Evolutionary conservation across 2,113 vertebrate genomes (phyloP), one percentile per base, ranked within the genome.

Genomic region (Gavialis gangeticus): DNA sequence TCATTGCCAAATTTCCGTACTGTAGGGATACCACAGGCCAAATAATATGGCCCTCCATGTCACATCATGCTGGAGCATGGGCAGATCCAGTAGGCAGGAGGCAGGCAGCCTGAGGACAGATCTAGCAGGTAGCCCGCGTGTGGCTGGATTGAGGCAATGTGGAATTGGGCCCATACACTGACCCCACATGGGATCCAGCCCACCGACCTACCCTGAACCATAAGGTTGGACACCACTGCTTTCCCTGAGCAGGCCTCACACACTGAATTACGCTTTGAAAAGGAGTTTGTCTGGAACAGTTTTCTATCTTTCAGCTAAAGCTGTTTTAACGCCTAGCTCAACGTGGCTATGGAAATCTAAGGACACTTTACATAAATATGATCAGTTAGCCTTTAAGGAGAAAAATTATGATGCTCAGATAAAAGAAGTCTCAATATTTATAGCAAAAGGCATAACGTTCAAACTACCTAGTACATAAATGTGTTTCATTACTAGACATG

Each of bases 241-340:
- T 95, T 95, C 93, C 95, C 95, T 94, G 88, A 83, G 59, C 77
- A 81, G 87, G 86, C 90, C 92, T 95, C 90, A 96, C 58, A 59
- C 55, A 86, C 46, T 46, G 46, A 46, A 46, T 46, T 46, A 46
- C 46, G 46, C 8, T 46, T 46, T 46, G 46, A 46, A 46, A 46
- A 8, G 59, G 9, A 62, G 56, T 56, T 30, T 84, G 69, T 25
- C 37, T 94, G 30, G 92, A 84, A 0, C 85, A 19, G 27, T 87
- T 73, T 24, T 73, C 22, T 9, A 37, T 73, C 69, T 73, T 24
- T 73, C 46, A 58, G n/a, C 82, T 69, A 46, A 76, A 10, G 12
- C 9, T 25, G 79, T 56, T 93, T 93, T 28, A 3, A 2, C 21
- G 19, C 69, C 25, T 73, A 73, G 69, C n/a, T 89, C 56, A 75